Percentiles rank a stretch among this genome's conserved stretches.
Conservation (phyloP, 2,888 invertebrate species). For the Stramonita haemastoma region DNA sequence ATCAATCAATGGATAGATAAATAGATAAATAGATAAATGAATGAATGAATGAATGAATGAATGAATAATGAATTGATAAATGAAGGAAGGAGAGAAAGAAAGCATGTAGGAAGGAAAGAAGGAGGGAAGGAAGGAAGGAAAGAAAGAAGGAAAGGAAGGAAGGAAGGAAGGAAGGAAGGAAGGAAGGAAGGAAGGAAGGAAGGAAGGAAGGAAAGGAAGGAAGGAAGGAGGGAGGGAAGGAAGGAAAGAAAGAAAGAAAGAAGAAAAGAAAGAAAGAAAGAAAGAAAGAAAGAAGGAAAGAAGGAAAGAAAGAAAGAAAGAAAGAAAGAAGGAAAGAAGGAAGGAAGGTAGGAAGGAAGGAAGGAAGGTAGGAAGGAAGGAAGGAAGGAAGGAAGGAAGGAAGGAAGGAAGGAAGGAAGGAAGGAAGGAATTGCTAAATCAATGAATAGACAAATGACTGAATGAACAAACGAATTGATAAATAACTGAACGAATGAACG, state of each 20-base stretch:
- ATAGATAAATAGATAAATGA: too few species aligned
- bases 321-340: not conserved
- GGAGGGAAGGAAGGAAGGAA: not conserved
- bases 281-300: not conserved
- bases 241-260: slow-evolving; percentile 5
- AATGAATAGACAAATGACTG: too few species aligned
- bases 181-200: not conserved
- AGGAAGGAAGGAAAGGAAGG: not conserved
- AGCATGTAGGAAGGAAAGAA: not conserved
- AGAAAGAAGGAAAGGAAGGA: not conserved
- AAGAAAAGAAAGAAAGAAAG: not conserved
- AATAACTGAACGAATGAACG: too few species aligned
- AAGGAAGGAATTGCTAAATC: not conserved
- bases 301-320: slow-evolving; percentile 10
- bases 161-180: not conserved
- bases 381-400: not conserved
- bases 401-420: not conserved
- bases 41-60: too few species aligned
- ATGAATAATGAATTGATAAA: too few species aligned
- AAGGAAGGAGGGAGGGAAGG: too few species aligned
- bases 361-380: not conserved
- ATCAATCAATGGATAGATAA: too few species aligned
- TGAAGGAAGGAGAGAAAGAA: not conserved
- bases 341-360: not conserved
- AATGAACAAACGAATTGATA: too few species aligned